phyloP scores from a whole-genome alignment of 2,888 invertebrate species.

The Andrena dorsata region DNA sequence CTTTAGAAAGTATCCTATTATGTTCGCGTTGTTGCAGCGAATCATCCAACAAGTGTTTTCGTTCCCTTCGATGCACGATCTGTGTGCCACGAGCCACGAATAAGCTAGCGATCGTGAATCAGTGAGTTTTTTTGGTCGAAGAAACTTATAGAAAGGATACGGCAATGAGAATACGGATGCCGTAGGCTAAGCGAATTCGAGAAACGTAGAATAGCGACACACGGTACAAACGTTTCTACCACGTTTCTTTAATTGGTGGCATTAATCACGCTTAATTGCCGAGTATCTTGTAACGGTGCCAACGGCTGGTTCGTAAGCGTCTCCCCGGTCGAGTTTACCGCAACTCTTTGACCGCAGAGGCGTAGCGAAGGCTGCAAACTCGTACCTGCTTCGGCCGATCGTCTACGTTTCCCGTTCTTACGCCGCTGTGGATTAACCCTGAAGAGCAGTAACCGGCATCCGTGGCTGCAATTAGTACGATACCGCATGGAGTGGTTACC shows the following conservation, averaged over 20 bases:
- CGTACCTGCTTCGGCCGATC: neutral
- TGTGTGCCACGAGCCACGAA: neutral
- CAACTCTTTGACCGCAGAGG: conserved; percentile 79
- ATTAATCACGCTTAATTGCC: conserved; percentile 82
- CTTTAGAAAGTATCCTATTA: conserved; percentile 69
- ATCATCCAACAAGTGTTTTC: conserved; percentile 58
- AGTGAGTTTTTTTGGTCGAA: too few relatives aligned
- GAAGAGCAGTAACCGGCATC: conserved; percentile 83
- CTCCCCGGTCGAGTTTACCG: conserved; percentile 69
- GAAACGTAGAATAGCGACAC: conserved; percentile 20
- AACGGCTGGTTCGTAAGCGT: conserved; percentile 71
- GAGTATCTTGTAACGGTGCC: conserved; percentile 78
- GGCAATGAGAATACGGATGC: conserved; percentile 13
- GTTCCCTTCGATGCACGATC: conserved; percentile 15
- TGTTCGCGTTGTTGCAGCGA: conserved; percentile 49
- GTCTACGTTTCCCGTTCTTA: conserved; percentile 58
- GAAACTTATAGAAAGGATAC: neutral
- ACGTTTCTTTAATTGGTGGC: conserved; percentile 81
- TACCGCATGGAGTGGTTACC: conserved; percentile 82
- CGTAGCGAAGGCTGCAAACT: conserved; percentile 59
- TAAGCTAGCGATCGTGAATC: neutral
- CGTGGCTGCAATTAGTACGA: conserved; percentile 84
- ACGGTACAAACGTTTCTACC: conserved; percentile 57
- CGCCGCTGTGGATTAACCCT: conserved; percentile 82
- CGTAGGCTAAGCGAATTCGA: conserved; percentile 2